A percentile compares a stretch with the other conserved stretches of the same genome.
Conservation (phyloP, 2,113 vertebrate genomes). For the Crotophaga sulcirostris region DNA sequence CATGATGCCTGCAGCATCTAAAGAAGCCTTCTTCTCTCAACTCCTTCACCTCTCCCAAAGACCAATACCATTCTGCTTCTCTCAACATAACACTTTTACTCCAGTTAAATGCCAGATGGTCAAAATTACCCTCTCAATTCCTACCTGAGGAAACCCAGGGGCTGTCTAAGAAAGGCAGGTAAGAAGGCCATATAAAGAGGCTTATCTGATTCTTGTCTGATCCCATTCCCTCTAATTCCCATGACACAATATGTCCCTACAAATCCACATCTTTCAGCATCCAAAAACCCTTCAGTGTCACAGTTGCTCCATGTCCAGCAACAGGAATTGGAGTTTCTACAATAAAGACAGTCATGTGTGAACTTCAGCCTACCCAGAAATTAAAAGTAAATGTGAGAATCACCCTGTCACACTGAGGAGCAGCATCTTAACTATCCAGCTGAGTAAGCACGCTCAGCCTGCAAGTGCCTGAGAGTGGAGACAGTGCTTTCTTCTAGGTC, state of each 20-base stretch:
- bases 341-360: neutral
- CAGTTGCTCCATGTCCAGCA: neutral
- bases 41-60: neutral
- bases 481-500: neutral
- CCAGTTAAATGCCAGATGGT: neutral
- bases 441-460: neutral
- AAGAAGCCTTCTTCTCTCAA: neutral
- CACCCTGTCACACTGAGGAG: rapidly evolving
- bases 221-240: neutral
- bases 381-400: neutral
- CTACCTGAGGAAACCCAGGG: neutral
- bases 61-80: neutral
- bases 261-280: neutral
- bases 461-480: neutral
- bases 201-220: neutral
- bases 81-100: neutral
- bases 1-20: rapidly evolving
- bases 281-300: neutral
- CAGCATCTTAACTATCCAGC: neutral
- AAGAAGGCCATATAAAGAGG: neutral
- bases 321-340: neutral
- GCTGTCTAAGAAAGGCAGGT: neutral
- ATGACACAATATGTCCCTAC: neutral
- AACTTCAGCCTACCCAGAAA: neutral
- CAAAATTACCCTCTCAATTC: neutral